Conservation (phyloP, 2,888 invertebrate species). For the Punctoribates punctum region DNA sequence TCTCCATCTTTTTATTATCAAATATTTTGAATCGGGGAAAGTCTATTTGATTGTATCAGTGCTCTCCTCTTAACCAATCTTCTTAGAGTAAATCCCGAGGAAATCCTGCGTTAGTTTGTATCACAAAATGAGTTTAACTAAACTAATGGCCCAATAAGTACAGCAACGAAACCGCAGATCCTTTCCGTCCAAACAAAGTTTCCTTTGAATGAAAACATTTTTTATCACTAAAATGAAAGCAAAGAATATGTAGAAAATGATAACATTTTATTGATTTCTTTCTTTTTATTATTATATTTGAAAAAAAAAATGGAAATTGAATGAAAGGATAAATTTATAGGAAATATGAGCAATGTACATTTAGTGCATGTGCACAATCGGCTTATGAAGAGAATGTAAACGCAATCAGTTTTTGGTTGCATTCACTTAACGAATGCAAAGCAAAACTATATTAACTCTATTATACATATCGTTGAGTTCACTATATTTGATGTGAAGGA, state of each 20-base stretch:
- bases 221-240: slow-evolving; percentile 2
- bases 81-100: slow-evolving; percentile 4
- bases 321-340: slow-evolving; percentile 32
- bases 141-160: slow-evolving; percentile 23
- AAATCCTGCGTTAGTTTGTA: slow-evolving; percentile 22
- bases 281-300: slow-evolving; percentile 14
- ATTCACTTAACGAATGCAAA: slow-evolving; percentile 11
- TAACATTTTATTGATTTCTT: slow-evolving; percentile 18
- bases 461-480: slow-evolving; percentile 18
- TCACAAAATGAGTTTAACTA: slow-evolving; percentile 19
- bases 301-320: neutral
- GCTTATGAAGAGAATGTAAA: neutral
- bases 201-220: neutral
- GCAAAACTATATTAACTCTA: slow-evolving; percentile 22
- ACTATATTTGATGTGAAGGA: neutral
- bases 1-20: neutral
- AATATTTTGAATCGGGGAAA: neutral
- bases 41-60: slow-evolving; percentile 12
- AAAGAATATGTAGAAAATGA: slow-evolving; percentile 28
- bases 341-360: neutral
- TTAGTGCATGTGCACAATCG: neutral
- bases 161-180: slow-evolving; percentile 20
- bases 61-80: neutral
- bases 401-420: slow-evolving; percentile 21
- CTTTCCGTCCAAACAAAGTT: slow-evolving; percentile 22